phyloP scores from a whole-genome alignment of 1,140 invertebrate species.

The Cydia fagiglandana region DNA sequence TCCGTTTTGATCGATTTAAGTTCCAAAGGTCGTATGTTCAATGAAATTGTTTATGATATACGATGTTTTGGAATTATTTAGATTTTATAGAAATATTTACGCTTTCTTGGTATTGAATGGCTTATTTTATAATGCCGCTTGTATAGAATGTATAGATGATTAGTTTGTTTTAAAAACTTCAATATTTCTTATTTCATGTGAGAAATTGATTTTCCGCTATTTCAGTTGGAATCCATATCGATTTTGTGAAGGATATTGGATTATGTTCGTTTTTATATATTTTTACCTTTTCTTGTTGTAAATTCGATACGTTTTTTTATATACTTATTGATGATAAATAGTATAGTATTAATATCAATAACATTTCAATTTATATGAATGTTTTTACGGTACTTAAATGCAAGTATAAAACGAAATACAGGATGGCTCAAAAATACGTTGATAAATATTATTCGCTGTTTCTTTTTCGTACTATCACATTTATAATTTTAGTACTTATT shows the following conservation, averaged over 20 bases:
- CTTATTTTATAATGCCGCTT: constrained; percentile 56
- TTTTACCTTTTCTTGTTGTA: neutral
- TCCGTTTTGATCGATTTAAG: constrained; percentile 42
- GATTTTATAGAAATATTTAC: constrained; percentile 60
- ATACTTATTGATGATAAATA: neutral
- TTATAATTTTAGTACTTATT: too few relatives aligned
- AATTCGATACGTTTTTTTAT: neutral
- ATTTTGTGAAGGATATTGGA: neutral
- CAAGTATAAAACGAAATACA: too few relatives aligned
- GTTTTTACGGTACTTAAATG: too few relatives aligned
- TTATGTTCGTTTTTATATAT: neutral
- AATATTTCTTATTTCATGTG: neutral
- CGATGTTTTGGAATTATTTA: constrained; percentile 28
- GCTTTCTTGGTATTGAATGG: constrained; percentile 61
- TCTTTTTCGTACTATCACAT: too few relatives aligned
- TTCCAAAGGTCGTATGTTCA: neutral
- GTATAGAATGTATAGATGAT: constrained; percentile 39
- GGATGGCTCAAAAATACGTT: too few relatives aligned
- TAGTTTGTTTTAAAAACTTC: constrained; percentile 21
- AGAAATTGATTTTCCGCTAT: constrained; percentile 19
- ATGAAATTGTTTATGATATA: neutral
- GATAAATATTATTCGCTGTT: too few relatives aligned
- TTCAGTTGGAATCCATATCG: neutral
- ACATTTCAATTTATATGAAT: too few relatives aligned
- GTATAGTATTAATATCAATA: neutral